Percentiles rank a stretch among this genome's conserved stretches.
Evolutionary conservation across 2,888 invertebrate genomes (phyloP).

Genomic region (Chrysolina americana): DNA sequence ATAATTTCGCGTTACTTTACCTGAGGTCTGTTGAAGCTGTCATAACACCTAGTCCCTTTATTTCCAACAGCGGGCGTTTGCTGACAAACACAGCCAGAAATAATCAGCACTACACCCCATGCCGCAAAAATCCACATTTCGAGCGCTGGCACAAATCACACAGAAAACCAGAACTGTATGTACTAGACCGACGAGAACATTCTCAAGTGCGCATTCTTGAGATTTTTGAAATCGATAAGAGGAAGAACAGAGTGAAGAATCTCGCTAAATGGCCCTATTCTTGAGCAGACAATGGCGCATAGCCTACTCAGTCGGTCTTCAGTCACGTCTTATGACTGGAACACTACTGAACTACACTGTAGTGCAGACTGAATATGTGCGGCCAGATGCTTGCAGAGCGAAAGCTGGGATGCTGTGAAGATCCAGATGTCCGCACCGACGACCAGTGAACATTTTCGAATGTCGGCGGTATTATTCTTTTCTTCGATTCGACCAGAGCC

Average conservation of each 20-base stretch:
- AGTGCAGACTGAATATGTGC: slow-evolving; percentile 43
- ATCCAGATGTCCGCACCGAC: slow-evolving; percentile 56
- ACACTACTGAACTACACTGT: slow-evolving; percentile 46
- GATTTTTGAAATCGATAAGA: slow-evolving; percentile 14
- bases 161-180: slow-evolving; percentile 16
- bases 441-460: slow-evolving; percentile 6
- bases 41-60: slow-evolving; percentile 71
- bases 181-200: background rate
- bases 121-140: slow-evolving; percentile 38
- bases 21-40: slow-evolving; percentile 73
- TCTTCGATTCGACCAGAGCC: slow-evolving; percentile 13
- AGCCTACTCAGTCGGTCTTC: slow-evolving; percentile 51
- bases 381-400: slow-evolving; percentile 36
- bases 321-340: slow-evolving; percentile 38
- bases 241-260: slow-evolving; percentile 23
- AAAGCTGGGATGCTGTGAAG: slow-evolving; percentile 45
- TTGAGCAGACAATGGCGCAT: slow-evolving; percentile 51
- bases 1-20: slow-evolving; percentile 60
- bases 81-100: slow-evolving; percentile 44
- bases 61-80: slow-evolving; percentile 65
- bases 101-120: slow-evolving; percentile 27
- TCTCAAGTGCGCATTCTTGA: slow-evolving; percentile 37
- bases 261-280: slow-evolving; percentile 38
- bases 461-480: slow-evolving; percentile 4
- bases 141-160: slow-evolving; percentile 25